Evolutionary conservation across 2,888 invertebrate genomes (phyloP).

Genomic region (Melinopterus prodromus): DNA sequence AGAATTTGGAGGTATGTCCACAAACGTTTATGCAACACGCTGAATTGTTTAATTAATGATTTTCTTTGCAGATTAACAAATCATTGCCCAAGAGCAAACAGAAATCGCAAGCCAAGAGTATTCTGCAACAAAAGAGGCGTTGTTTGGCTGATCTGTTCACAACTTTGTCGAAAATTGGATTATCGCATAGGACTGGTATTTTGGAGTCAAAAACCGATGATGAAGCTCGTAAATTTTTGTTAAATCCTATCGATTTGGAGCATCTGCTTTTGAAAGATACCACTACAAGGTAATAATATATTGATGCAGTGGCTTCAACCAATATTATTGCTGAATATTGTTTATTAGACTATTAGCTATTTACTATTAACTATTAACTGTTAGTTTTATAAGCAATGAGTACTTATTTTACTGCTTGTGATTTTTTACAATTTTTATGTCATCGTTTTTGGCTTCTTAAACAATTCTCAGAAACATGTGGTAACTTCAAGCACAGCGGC

Average conservation of each 20-base stretch:
- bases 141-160: constrained; percentile 88
- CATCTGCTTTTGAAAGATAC: background rate
- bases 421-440: no score
- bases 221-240: constrained; percentile 67
- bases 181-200: constrained; percentile 84
- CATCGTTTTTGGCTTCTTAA: no score
- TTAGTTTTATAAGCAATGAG: no score
- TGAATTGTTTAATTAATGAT: constrained; percentile 34
- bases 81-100: constrained; percentile 74
- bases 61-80: constrained; percentile 62
- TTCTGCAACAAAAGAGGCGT: constrained; percentile 85
- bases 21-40: background rate
- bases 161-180: constrained; percentile 74
- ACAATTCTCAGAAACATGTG: no score
- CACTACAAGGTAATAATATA: background rate
- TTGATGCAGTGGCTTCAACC: no score
- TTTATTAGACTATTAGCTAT: no score
- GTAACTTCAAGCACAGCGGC: no score
- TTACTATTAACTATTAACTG: no score
- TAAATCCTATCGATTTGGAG: constrained; percentile 77
- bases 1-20: constrained; percentile 67
- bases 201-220: constrained; percentile 65
- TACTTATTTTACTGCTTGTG: no score
- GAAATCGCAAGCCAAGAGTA: constrained; percentile 79
- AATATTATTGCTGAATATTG: no score